phyloP scores from a whole-genome alignment of 2,888 invertebrate species.

The Coecobrya sp. region DNA sequence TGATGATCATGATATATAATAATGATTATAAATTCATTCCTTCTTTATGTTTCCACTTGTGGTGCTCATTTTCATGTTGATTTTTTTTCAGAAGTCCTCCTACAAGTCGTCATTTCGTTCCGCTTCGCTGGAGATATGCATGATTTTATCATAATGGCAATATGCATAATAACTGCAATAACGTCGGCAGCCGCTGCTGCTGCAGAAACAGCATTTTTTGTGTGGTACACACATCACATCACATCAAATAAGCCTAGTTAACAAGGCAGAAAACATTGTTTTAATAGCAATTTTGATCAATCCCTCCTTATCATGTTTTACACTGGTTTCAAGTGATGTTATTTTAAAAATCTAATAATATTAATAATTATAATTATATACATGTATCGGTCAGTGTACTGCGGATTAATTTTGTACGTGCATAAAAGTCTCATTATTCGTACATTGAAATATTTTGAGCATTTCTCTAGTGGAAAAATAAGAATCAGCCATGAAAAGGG shows the following conservation, averaged over 20 bases:
- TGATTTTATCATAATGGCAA: slow-evolving; percentile 61
- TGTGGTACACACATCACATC: slow-evolving; percentile 16
- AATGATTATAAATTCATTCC: slow-evolving; percentile 55
- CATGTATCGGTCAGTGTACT: slow-evolving; percentile 56
- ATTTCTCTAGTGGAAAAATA: slow-evolving; percentile 46
- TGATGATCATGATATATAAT: slow-evolving; percentile 51
- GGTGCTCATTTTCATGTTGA: slow-evolving; percentile 18
- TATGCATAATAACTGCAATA: background rate
- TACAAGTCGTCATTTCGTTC: slow-evolving; percentile 65
- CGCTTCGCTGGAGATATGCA: slow-evolving; percentile 62
- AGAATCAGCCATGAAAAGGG: slow-evolving; percentile 29
- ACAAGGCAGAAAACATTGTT: slow-evolving; percentile 53
- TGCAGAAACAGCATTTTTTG: background rate
- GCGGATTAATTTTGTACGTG: background rate
- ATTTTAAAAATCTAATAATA: slow-evolving; percentile 7
- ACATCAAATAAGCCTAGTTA: background rate
- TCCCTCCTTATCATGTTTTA: slow-evolving; percentile 47
- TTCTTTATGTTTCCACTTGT: slow-evolving; percentile 59
- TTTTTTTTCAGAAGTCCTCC: slow-evolving; percentile 37
- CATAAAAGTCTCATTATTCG: background rate
- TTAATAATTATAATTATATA: background rate
- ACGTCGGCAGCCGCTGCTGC: background rate
- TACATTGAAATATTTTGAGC: background rate
- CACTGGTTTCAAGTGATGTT: background rate
- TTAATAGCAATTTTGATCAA: slow-evolving; percentile 58